Evolutionary conservation across 2,113 vertebrate genomes (phyloP).

Genomic region (Sterrhoptilus dennistouni): DNA sequence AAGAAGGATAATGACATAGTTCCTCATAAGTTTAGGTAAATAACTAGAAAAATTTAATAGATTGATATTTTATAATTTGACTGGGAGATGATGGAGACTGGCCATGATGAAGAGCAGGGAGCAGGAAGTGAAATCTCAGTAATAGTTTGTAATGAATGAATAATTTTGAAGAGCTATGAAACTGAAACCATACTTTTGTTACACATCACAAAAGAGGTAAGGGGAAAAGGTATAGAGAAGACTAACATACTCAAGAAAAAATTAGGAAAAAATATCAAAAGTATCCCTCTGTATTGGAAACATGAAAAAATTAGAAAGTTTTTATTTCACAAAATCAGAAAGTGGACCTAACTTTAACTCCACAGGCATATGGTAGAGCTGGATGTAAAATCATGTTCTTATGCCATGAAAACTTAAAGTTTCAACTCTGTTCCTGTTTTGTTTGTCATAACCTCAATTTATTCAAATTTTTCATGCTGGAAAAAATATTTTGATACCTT

Average conservation of each 20-base stretch:
- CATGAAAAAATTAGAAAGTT: not conserved
- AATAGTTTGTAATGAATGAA: not conserved
- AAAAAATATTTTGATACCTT: not conserved
- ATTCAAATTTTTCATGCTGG: not conserved
- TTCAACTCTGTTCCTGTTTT: not conserved
- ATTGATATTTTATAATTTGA: not conserved
- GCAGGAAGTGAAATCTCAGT: not conserved
- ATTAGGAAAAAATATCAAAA: not conserved
- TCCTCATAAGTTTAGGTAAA: not conserved
- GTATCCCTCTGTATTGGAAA: not conserved
- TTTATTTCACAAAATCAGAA: not conserved
- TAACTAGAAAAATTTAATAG: not conserved
- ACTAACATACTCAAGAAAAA: not conserved
- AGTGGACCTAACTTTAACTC: rapidly evolving
- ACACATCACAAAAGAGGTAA: not conserved
- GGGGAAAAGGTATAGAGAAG: not conserved
- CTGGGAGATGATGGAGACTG: not conserved
- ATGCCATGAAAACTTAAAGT: not conserved
- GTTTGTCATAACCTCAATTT: not conserved
- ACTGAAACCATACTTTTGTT: not conserved
- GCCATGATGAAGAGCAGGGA: not conserved
- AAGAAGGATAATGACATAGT: not conserved
- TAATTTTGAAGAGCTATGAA: not conserved
- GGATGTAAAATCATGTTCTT: not conserved
- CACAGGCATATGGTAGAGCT: not conserved